Base-by-base conservation (phyloP, 2,888 invertebrate genomes). In the Acronicta alni region DNA sequence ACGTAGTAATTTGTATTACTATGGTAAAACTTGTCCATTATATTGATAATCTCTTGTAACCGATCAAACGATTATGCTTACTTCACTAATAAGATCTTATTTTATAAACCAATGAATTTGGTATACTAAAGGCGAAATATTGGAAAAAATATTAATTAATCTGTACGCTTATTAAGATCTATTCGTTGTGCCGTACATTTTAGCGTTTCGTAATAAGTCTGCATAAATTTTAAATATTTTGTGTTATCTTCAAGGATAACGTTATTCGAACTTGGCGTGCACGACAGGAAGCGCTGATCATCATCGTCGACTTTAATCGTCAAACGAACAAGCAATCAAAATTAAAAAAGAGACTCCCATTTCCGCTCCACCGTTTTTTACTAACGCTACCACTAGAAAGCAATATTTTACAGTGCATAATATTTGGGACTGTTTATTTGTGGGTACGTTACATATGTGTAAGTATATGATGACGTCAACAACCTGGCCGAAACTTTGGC, bases 401-500 rank as follows among this genome's bases (percentile, higher is more conserved):
- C 84, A 80, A 87, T 89, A 87, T 89, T 86, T 90, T 82, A 88
- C 77, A 81, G 80, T 87, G 83, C 83, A 89, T 84, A 85, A 88
- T 86, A 87, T 87, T 81, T 83, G 82, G 83, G 75, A 80, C 79
- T 80, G 83, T 83, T 74, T 81, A 77, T 81, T 81, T 83, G 80
- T 80, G 78, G 77, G 80, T 83, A 81, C 84, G 82, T 78, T 89
- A 88, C 83, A 86, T 86, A 79, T 80, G 77, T 82, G 77, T 84
- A 79, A 73, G 68, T 77, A 78, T 80, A 81, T 83, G 74, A 74
- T 92, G 93, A 93, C 93, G 93, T 93, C 85, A 91, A 87, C 81
- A 88, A 90, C 88, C 89, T 92, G 87, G 79, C 88, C 80, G 90
- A 92, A 92, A 87, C 86, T 92, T 94, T 94, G 94, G 93, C 94